Evolutionary conservation across 2,113 vertebrate species (phyloP).

Genomic region (Phyllostomus hastatus): DNA sequence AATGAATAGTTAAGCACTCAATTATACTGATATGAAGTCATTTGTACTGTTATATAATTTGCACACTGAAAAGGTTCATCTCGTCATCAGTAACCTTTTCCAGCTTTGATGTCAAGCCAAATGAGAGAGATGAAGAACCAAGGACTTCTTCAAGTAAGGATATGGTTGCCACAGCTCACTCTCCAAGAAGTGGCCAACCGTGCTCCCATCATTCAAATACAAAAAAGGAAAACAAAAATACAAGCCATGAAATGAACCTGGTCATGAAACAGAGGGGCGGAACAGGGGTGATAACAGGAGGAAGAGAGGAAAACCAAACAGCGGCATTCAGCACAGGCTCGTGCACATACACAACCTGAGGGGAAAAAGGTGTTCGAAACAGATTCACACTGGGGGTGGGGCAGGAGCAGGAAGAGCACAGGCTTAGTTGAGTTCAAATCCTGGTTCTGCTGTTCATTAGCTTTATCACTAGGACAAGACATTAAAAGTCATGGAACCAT

Average conservation of each 20-base stretch:
- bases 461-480: background rate
- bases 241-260: background rate
- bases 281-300: background rate
- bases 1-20: slow-evolving; percentile 38
- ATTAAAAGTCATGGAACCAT: background rate
- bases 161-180: background rate
- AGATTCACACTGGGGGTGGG: rapidly evolving
- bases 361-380: background rate
- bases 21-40: background rate
- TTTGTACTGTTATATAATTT: slow-evolving; percentile 23
- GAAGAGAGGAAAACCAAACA: background rate
- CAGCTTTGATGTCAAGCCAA: slow-evolving; percentile 43
- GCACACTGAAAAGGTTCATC: slow-evolving; percentile 44
- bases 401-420: background rate
- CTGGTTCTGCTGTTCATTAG: background rate
- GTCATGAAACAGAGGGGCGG: background rate
- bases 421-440: background rate
- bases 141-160: background rate
- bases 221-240: background rate
- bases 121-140: background rate
- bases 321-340: background rate
- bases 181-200: background rate
- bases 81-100: slow-evolving; percentile 42
- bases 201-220: background rate
- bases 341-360: rapidly evolving